phyloP scores from a whole-genome alignment of 2,888 invertebrate genomes.

The Pristionchus maxplancki region DNA sequence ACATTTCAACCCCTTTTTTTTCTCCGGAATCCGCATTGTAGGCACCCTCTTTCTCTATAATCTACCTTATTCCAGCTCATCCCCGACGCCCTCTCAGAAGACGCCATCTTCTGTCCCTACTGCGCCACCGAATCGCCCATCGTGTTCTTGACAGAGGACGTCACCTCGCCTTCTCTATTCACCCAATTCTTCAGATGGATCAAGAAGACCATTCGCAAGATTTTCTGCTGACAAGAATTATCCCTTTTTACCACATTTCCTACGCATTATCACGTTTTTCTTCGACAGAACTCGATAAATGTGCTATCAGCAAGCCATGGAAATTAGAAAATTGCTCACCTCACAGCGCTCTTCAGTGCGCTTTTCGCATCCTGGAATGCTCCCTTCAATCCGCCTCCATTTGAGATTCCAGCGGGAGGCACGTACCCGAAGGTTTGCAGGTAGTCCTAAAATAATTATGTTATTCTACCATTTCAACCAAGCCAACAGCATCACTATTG shows the following conservation, averaged over 20 bases:
- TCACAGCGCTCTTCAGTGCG: slow-evolving; percentile 65
- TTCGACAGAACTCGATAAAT: background rate
- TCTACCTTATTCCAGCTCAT: background rate
- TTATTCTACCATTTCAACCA: background rate
- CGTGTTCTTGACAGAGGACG: background rate
- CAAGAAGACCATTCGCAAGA: background rate
- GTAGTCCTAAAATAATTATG: slow-evolving; percentile 65
- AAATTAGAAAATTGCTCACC: slow-evolving; percentile 56
- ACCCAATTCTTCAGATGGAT: background rate
- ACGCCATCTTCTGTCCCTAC: background rate
- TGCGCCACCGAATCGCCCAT: background rate
- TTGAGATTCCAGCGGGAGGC: slow-evolving; percentile 59
- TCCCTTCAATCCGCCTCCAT: slow-evolving; percentile 67
- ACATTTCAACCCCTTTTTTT: too few species aligned
- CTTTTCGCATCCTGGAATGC: slow-evolving; percentile 63
- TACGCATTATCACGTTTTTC: background rate
- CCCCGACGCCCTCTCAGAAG: background rate
- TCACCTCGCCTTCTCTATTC: background rate
- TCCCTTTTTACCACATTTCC: background rate
- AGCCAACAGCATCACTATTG: too few species aligned
- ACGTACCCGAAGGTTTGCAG: slow-evolving; percentile 76
- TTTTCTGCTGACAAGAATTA: background rate
- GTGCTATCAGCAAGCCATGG: too few species aligned
- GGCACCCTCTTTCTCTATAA: background rate
- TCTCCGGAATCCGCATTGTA: too few species aligned